Base-by-base conservation (phyloP, 2,888 invertebrate genomes). In the Germaria angustata region DNA sequence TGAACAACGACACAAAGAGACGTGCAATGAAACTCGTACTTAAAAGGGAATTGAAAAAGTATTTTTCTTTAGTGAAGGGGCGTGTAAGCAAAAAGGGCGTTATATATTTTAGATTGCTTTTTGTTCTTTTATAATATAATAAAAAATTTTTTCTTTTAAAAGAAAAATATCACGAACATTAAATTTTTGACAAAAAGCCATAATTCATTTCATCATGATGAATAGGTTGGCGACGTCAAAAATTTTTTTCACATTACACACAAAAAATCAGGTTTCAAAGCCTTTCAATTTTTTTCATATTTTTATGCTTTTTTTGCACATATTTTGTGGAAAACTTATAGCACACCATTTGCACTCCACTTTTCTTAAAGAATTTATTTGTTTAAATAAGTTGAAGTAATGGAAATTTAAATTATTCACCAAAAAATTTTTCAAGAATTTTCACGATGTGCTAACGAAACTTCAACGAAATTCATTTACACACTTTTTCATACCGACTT, bases 361-460 rank as follows among this genome's bases (percentile, higher is more conserved):
- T n/a, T 34, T 65, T 44, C 55, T 17, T 41, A 15, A 1, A 41
- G 44, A 55, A 41, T 61, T 44, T 44, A 9, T 41, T 61, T 5
- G 55, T 59, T 79, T 61, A 78, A 24, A 55, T 15, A 34, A 46
- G 34, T 34, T 66, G 51, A 36, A 51, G 66, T 65, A 61, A 65
- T 39, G 34, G 46, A 61, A 49, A 41, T 75, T 79, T 75, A 51
- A 82, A 79, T 82, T 82, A 79, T 79, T 82, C 82, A 82, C 82
- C 82, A 76, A 77, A 65, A 72, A 72, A 39, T 59, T 81, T 82
- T 79, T 82, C 82, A 82, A 82, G 82, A 82, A 79, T 79, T 79
- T 82, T 79, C 82, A 82, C 82, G 82, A 82, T 82, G 82, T 79
- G 82, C 79, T 82, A 82, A 82, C 82, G 82, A 82, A 82, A 82